Evolutionary conservation across 2,113 vertebrate species (phyloP).

Genomic region (Misgurnus mizolepis): DNA sequence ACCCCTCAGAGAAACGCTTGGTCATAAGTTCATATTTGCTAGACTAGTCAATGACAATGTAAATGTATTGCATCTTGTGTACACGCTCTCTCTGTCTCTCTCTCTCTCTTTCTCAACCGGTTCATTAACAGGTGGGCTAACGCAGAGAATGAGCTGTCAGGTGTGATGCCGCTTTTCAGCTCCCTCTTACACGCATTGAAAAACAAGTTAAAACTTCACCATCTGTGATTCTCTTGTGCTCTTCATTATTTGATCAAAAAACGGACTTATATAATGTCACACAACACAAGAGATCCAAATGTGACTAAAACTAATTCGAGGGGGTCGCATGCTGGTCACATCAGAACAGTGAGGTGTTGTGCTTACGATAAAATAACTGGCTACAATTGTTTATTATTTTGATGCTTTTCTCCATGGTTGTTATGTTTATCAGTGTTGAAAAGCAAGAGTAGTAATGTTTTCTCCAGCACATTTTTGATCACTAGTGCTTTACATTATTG

Average conservation of each 20-base stretch:
- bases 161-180: background rate
- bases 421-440: too few relatives aligned
- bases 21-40: background rate
- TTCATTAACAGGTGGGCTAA: background rate
- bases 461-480: too few relatives aligned
- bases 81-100: background rate
- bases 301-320: background rate
- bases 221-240: slow-evolving; percentile 41
- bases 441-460: too few relatives aligned
- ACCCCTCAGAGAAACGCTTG: background rate
- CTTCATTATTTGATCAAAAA: slow-evolving; percentile 30
- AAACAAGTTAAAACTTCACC: slow-evolving; percentile 42
- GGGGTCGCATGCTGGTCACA: background rate
- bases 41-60: background rate
- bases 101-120: background rate
- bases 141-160: slow-evolving; percentile 14
- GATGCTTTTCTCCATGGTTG: too few relatives aligned
- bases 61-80: too few relatives aligned
- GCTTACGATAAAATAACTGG: background rate
- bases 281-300: slow-evolving; percentile 1
- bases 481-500: too few relatives aligned
- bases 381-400: background rate
- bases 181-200: slow-evolving; percentile 16
- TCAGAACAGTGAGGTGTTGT: background rate
- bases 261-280: slow-evolving; percentile 17